Conservation (phyloP, 2,113 vertebrate species). For the Edolisoma coerulescens region DNA sequence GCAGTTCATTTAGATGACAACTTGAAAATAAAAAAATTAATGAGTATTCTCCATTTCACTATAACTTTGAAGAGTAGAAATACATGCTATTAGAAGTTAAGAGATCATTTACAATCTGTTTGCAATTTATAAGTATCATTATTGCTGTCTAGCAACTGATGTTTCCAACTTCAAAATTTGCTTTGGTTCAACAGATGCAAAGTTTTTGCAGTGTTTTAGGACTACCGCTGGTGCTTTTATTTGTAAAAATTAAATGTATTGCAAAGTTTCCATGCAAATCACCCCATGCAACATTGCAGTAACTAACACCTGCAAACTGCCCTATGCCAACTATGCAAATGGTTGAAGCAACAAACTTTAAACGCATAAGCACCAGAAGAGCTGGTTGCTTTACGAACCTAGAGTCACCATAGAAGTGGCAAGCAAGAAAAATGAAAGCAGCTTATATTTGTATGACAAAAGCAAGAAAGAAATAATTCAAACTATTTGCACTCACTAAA, state of each 20-base stretch:
- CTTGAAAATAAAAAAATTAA: neutral
- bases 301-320: neutral
- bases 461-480: neutral
- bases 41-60: neutral
- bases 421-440: neutral
- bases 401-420: rapidly evolving
- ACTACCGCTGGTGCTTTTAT: neutral
- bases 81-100: neutral
- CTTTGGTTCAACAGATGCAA: neutral
- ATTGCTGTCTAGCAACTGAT: neutral
- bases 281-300: neutral
- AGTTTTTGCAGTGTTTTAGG: neutral
- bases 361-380: neutral
- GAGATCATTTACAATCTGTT: neutral
- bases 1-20: neutral
- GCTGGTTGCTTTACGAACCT: neutral
- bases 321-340: neutral
- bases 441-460: neutral
- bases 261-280: neutral
- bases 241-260: neutral
- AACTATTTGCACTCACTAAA: neutral
- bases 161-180: neutral
- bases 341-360: neutral
- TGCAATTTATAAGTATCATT: neutral
- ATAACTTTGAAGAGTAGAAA: neutral